Evolutionary conservation across 2,113 vertebrate genomes (phyloP).

Genomic region (Mohoua ochrocephala): DNA sequence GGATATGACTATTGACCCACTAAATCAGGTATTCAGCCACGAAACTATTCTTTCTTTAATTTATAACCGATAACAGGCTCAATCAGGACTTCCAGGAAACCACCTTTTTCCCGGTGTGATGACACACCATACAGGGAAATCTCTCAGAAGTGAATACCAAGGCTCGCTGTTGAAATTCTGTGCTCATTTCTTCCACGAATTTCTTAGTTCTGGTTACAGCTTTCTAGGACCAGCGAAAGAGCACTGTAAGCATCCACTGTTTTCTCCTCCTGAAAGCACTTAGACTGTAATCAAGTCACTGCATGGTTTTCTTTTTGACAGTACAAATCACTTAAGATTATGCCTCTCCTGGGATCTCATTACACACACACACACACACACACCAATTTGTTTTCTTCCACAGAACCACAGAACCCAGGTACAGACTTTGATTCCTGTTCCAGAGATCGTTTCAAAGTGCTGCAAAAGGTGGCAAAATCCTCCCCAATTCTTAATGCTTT

Average conservation of each 20-base stretch:
- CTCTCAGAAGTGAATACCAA: neutral
- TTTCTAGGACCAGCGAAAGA: conserved; percentile 2
- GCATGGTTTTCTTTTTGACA: neutral
- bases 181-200: neutral
- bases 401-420: neutral
- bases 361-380: neutral
- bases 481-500: neutral
- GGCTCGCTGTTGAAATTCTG: neutral
- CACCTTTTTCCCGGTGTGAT: neutral
- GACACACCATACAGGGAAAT: neutral
- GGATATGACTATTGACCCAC: neutral
- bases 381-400: neutral
- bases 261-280: neutral
- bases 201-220: neutral
- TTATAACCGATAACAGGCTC: neutral
- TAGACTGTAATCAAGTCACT: neutral
- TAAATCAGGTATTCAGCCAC: neutral
- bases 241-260: neutral
- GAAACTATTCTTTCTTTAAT: neutral
- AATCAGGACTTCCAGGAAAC: neutral
- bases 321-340: neutral
- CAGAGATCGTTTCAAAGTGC: neutral
- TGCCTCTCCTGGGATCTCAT: neutral
- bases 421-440: neutral
- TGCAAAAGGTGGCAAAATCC: neutral